phyloP scores from a whole-genome alignment of 2,888 invertebrate genomes.

The Eledone cirrhosa region DNA sequence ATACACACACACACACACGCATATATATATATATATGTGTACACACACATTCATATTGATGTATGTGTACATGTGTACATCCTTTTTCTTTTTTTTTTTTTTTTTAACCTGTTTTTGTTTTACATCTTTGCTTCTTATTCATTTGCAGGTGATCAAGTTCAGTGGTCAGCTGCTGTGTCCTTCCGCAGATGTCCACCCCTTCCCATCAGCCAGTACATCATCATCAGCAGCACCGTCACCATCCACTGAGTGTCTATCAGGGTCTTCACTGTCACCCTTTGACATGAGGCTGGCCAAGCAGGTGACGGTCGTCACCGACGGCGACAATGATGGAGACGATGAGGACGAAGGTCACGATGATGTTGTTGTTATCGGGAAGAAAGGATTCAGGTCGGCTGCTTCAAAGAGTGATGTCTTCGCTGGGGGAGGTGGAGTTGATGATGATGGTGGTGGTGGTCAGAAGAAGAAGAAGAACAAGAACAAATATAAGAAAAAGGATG shows the following conservation, averaged over 20 bases:
- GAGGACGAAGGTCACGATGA: background rate
- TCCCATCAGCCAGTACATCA: constrained; percentile 57
- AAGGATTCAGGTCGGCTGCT: too few species aligned
- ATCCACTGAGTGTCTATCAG: too few species aligned
- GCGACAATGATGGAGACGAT: background rate
- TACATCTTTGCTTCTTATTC: background rate
- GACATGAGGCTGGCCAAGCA: background rate
- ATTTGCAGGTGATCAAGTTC: constrained; percentile 84
- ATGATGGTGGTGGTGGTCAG: constrained; percentile 21
- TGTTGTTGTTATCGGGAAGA: too few species aligned
- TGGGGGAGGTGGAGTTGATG: too few species aligned
- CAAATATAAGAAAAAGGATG: constrained; percentile 28
- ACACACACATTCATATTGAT: too few species aligned
- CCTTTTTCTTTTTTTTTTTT: too few species aligned
- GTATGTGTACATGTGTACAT: too few species aligned
- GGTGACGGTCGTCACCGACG: background rate
- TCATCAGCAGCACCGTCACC: too few species aligned
- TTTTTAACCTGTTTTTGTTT: background rate
- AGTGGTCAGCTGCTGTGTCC: constrained; percentile 74
- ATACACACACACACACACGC: background rate
- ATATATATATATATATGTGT: background rate
- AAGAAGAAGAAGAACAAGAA: constrained; percentile 32
- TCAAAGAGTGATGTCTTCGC: too few species aligned
- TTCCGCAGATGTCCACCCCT: background rate
- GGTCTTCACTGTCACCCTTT: background rate